Evolutionary conservation across 1,140 invertebrate species (phyloP), one percentile per base, ranked within the genome.

Genomic region (Ectropis grisescens): DNA sequence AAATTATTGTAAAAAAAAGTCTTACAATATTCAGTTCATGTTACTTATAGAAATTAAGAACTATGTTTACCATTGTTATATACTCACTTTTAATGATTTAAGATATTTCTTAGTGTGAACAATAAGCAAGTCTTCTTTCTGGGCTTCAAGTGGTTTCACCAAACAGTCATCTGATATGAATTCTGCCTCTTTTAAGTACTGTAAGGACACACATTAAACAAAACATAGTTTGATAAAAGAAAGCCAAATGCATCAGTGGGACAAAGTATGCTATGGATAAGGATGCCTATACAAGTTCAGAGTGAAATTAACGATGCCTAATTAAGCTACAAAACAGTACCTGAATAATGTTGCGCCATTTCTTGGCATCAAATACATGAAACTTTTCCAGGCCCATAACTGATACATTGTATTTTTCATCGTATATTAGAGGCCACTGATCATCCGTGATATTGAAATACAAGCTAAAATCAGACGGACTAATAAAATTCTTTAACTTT

Each of bases 291-390:
- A n/a, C n/a, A 19, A 19, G 16, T 19, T 19, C 16, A 19, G 16
- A 19, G 8, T 19, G 3, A 19, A 4, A 8, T 3, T 4, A 19
- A 19, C 16, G 3, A 19, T 19, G 8, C 16, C 16, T 8, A 3
- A 4, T 19, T 8, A 19, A 19, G 3, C 16, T 4, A 11, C 11
- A 47, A 46, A 12, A 33, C 44, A 35, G 11, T 35, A 92, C 91
- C 86, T 88, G 82, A 64, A 82, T 88, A 59, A 95, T 88, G 62
- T 90, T 88, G 32, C 87, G 87, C 90, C 93, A 95, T 85, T 95
- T 96, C 47, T 86, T 86, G 1, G 93, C 86, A 86, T 96, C 93
- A 79, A 96, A 95, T n/a, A 93, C 89, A 85, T 95, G 93, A 10
- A 93, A 81, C 61, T 89, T 93, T 76, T 95, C 91, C 28, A 95